Conservation (phyloP, 1,140 invertebrate genomes). For the Eupeodes corollae region DNA sequence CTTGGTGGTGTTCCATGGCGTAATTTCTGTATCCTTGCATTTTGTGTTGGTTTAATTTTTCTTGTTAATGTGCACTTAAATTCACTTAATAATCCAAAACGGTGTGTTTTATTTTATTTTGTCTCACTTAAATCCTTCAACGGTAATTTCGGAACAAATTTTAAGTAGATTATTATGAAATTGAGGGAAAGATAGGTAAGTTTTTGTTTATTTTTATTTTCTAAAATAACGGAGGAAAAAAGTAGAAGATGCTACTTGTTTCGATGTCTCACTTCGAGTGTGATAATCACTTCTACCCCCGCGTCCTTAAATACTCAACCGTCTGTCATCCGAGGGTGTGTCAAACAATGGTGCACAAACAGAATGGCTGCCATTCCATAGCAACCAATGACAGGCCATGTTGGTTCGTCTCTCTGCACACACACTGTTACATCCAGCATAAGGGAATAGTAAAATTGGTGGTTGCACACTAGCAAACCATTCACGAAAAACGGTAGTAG, state of each 20-base stretch:
- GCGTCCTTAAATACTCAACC: conserved; percentile 20
- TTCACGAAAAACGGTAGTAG: conserved; percentile 1
- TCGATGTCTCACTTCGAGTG: conserved; percentile 30
- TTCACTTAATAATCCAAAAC: background rate
- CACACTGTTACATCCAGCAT: background rate
- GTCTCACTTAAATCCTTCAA: background rate
- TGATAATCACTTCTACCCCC: conserved; percentile 22
- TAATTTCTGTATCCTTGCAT: conserved; percentile 37
- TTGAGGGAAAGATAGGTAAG: too few species aligned
- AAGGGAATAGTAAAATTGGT: background rate
- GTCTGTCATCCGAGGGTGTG: background rate
- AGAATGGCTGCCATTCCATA: conserved; percentile 18
- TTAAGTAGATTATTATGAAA: too few species aligned
- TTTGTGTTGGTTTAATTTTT: conserved; percentile 2
- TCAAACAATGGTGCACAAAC: conserved; percentile 6
- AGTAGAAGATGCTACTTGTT: conserved; percentile 16
- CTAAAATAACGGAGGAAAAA: background rate
- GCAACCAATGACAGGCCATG: conserved; percentile 15
- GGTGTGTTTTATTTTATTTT: background rate
- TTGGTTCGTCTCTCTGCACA: background rate
- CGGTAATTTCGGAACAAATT: too few species aligned
- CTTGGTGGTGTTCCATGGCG: conserved; percentile 30
- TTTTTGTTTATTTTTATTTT: background rate
- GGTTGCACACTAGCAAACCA: background rate
- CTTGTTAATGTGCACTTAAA: background rate